Conservation (phyloP, 2,888 invertebrate genomes). For the Drosophila algonquin region DNA sequence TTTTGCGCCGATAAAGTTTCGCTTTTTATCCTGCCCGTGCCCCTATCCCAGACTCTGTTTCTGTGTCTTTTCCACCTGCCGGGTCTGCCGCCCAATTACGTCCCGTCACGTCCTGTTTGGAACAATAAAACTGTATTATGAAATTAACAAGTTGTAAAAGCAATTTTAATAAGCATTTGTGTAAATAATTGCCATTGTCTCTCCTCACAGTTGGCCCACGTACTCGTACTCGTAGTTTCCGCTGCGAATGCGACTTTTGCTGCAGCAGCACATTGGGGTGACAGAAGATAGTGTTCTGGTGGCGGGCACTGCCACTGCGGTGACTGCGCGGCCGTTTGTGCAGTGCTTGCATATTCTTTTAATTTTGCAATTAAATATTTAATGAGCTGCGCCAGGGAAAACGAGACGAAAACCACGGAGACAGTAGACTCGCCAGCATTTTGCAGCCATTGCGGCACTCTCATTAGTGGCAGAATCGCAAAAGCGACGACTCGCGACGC, state of each 20-base stretch:
- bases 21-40: background rate
- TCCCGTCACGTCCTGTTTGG: background rate
- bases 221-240: constrained; percentile 10
- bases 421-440: constrained; percentile 51
- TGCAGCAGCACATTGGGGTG: constrained; percentile 60
- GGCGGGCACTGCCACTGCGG: constrained; percentile 22
- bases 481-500: too few species aligned
- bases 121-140: constrained; percentile 41
- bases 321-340: constrained; percentile 46
- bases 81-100: background rate
- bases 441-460: constrained; percentile 60
- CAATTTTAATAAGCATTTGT: constrained; percentile 68
- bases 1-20: constrained; percentile 23
- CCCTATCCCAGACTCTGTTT: background rate
- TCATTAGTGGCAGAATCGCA: constrained; percentile 49
- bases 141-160: constrained; percentile 75
- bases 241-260: constrained; percentile 34
- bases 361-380: constrained; percentile 77
- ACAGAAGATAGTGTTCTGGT: constrained; percentile 8
- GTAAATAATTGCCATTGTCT: constrained; percentile 58
- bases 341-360: constrained; percentile 74
- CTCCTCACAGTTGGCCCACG: constrained; percentile 28
- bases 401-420: constrained; percentile 11
- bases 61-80: background rate
- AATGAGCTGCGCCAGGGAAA: constrained; percentile 64